Base-by-base conservation (phyloP, 1,140 invertebrate species). In the Rhopalosiphum padi region DNA sequence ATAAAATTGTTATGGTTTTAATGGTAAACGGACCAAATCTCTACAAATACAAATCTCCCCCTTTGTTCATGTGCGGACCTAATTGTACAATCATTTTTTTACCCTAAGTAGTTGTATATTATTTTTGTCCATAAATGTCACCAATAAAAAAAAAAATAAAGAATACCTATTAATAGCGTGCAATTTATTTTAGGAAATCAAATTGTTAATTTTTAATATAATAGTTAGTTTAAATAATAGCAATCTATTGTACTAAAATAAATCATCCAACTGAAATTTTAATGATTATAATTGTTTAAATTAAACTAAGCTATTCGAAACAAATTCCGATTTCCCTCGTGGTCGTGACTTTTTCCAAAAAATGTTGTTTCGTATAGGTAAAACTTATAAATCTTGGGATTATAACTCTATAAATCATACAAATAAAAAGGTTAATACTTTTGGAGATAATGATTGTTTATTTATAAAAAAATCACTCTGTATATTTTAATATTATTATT, bases 1-100 rank as follows among this genome's bases (percentile, higher is more conserved):
- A 41, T 86, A 86, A 86, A 86, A 86, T 86, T 25, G 85, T 86
- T 46, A 46, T 46, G 43, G 41, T 86, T 86, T 86, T 86, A 86
- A 86, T 46, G 43, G 23, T 41, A 85, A 77, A 77, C 60, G 60
- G 60, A n/a, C 60, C 60, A 77, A 77, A 77, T 77, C 60, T 77
- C n/a, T n/a, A n/a, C 60, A 77, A 77, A 77, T n/a, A 77, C 60
- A 77, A 77, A 77, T 77, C 60, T 35, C 60, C 60, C 15, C 30
- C n/a, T 35, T 77, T 18, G 30, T 77, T 15, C 0, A 8, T 68
- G 30, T 30, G 11, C 11, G 30, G 60, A n/a, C 60, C 30, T 77
- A 77, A 77, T 77, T 77, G 60, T 77, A 4, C 30, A n/a, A 77
- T 77, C 18, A 77, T n/a, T 77, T n/a, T n/a, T 77, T n/a, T 77